Evolutionary conservation across 2,113 vertebrate genomes (phyloP).

Genomic region (Chloroceryle aenea): DNA sequence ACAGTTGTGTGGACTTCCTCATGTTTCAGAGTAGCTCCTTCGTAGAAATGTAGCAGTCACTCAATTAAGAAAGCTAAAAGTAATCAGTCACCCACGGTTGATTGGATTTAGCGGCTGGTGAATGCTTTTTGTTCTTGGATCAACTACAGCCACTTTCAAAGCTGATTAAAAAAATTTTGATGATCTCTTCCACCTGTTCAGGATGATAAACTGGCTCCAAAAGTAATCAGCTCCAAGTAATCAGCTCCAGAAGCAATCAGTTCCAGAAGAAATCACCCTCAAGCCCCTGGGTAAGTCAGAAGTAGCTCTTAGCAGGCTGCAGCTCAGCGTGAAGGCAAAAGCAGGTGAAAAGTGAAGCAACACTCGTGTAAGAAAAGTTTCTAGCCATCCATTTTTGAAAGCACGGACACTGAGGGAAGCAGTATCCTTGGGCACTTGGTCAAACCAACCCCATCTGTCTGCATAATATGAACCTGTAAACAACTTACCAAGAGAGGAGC

Average conservation of each 20-base stretch:
- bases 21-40: slow-evolving; percentile 53
- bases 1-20: slow-evolving; percentile 54
- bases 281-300: slow-evolving; percentile 18
- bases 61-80: slow-evolving; percentile 74
- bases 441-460: not conserved
- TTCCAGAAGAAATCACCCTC: not conserved
- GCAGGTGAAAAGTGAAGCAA: not conserved
- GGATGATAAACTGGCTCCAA: slow-evolving; percentile 58
- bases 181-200: slow-evolving; percentile 67
- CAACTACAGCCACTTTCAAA: slow-evolving; percentile 71
- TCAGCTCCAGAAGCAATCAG: slow-evolving; percentile 36
- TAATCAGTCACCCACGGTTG: slow-evolving; percentile 67
- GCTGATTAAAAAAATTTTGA: slow-evolving; percentile 70
- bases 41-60: slow-evolving; percentile 60
- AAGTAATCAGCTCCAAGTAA: slow-evolving; percentile 19
- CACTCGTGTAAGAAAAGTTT: not conserved
- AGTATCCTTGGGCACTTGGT: not conserved
- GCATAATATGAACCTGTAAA: not conserved
- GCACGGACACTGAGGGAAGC: not conserved
- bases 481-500: not conserved
- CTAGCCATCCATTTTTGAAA: not conserved
- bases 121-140: slow-evolving; percentile 68
- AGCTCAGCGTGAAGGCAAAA: not conserved
- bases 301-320: not conserved
- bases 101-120: slow-evolving; percentile 70